A percentile compares a stretch with the other conserved stretches of the same genome.
These are phyloP conservation scores for Paramuricea clavata DNA, from an alignment of 92 coral and sea anemone genomes.

Conservation along the genomic window DNA sequence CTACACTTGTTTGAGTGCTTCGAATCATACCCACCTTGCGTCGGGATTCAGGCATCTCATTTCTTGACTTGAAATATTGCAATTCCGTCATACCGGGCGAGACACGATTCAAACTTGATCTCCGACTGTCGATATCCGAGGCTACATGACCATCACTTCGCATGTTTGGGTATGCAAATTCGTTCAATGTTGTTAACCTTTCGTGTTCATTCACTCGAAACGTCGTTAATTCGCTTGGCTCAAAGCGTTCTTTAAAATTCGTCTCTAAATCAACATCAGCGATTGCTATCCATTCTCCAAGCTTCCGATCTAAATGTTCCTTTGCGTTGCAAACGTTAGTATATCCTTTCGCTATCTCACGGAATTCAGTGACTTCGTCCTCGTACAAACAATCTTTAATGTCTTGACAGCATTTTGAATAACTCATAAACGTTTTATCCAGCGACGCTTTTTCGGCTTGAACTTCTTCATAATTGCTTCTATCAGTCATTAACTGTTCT, in stretches of 20 bases:
- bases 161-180: constrained; percentile 14
- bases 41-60: constrained; percentile 25
- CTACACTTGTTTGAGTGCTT: neutral
- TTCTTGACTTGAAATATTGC: constrained; percentile 6
- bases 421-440: constrained; percentile 7
- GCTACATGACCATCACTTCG: neutral
- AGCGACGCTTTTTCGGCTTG: constrained; percentile 18
- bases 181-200: neutral
- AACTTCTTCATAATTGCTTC: neutral
- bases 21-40: neutral
- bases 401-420: constrained; percentile 19
- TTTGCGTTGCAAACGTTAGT: neutral
- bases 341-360: neutral
- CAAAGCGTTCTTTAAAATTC: neutral
- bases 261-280: neutral
- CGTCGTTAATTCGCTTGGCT: constrained; percentile 24
- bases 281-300: neutral
- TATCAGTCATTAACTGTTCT: neutral
- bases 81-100: constrained; percentile 25
- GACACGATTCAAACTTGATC: neutral
- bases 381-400: constrained; percentile 4
- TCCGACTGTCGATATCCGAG: neutral
- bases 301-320: neutral
- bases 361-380: constrained; percentile 14
- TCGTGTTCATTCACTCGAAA: constrained; percentile 14